These are phyloP conservation scores for Xerus rutilus DNA, from an alignment of 2,797 vertebrate species.

Conservation along the genomic window DNA sequence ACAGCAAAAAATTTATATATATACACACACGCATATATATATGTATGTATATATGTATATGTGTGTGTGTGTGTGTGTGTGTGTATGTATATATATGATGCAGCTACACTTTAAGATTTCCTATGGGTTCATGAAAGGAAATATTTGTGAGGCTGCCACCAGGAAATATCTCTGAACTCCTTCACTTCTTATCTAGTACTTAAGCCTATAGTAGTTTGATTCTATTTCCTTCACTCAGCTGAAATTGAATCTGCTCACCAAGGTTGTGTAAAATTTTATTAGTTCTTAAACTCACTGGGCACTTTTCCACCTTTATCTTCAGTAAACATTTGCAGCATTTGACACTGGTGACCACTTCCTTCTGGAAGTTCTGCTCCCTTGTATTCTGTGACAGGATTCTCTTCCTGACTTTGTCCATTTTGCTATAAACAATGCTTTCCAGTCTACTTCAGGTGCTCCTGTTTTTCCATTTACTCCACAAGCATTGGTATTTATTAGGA, in stretches of 20 bases:
- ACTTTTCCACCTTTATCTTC: conserved; percentile 16
- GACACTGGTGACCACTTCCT: not conserved
- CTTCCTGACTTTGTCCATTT: not conserved
- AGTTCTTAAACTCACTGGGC: not conserved
- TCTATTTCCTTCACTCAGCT: not conserved
- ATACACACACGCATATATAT: too few relatives aligned
- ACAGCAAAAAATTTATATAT: not conserved
- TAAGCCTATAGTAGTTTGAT: not conserved
- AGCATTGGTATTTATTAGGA: not conserved
- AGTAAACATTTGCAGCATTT: not conserved
- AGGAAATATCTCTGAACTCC: not conserved
- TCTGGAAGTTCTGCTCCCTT: conserved; percentile 11
- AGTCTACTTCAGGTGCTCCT: not conserved
- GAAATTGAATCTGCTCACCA: conserved; percentile 1
- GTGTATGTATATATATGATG: not conserved
- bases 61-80: too few relatives aligned
- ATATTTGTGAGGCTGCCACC: not conserved
- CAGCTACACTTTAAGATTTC: not conserved
- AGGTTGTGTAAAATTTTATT: not conserved
- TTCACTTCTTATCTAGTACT: not conserved
- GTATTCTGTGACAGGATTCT: not conserved
- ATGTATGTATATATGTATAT: too few relatives aligned
- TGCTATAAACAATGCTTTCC: not conserved
- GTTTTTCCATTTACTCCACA: conserved; percentile 5
- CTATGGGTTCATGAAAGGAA: not conserved